phyloP scores from a whole-genome alignment of 2,888 invertebrate genomes.

The Epinotia nisella region DNA sequence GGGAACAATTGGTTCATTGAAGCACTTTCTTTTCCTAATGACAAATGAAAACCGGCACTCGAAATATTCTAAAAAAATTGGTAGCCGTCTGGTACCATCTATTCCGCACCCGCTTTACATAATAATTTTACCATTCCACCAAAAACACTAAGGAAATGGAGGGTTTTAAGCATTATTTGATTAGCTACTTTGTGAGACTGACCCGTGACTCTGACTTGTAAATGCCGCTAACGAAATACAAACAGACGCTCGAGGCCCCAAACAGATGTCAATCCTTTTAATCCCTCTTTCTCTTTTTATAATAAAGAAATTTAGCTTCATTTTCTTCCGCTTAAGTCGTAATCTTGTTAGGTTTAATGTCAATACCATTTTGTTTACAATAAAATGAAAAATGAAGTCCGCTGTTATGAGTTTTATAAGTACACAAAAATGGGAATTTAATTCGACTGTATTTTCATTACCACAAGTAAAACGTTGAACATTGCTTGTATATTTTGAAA shows the following conservation, averaged over 20 bases:
- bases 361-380: slow-evolving; percentile 16
- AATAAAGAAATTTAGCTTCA: slow-evolving; percentile 32
- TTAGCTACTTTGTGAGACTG: slow-evolving; percentile 47
- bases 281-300: slow-evolving; percentile 35
- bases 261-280: slow-evolving; percentile 51
- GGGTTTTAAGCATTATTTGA: slow-evolving; percentile 34
- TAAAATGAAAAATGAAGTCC: slow-evolving; percentile 3
- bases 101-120: slow-evolving; percentile 6
- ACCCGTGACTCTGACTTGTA: slow-evolving; percentile 52
- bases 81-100: background rate
- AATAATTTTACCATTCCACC: slow-evolving; percentile 4
- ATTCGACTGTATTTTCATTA: slow-evolving; percentile 5
- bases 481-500: background rate
- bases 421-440: slow-evolving; percentile 11
- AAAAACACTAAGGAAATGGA: slow-evolving; percentile 1
- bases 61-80: background rate
- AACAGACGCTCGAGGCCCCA: slow-evolving; percentile 52
- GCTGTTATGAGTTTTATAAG: slow-evolving; percentile 11
- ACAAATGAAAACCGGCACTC: background rate
- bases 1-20: background rate
- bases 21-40: slow-evolving; percentile 1
- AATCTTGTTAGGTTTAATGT: slow-evolving; percentile 30
- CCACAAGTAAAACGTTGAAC: background rate
- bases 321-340: slow-evolving; percentile 34
- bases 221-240: slow-evolving; percentile 56